Conservation (phyloP, 2,113 vertebrate species). For the Toxotes chatareus region DNA sequence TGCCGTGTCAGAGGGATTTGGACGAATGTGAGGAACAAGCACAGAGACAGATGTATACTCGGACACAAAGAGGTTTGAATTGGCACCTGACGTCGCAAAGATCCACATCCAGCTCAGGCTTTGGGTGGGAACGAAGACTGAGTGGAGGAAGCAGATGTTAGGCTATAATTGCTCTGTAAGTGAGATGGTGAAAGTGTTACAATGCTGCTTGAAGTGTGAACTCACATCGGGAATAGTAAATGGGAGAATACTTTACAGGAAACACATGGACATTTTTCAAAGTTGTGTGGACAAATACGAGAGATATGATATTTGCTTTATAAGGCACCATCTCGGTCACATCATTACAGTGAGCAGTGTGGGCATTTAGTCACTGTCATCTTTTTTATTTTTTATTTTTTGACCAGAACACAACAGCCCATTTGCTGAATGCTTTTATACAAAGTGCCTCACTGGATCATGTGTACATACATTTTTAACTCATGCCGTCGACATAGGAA, state of each 20-base stretch:
- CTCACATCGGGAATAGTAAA: conserved; percentile 9
- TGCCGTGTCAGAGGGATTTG: conserved; percentile 33
- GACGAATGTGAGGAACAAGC: conserved; percentile 37
- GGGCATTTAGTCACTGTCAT: conserved; percentile 29
- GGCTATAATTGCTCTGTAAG: conserved; percentile 44
- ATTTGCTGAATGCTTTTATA: conserved; percentile 61
- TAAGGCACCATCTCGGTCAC: background rate
- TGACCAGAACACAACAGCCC: conserved; percentile 40
- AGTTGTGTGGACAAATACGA: background rate
- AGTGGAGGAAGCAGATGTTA: conserved; percentile 62
- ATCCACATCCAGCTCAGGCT: conserved; percentile 21
- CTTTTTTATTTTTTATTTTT: background rate
- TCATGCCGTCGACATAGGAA: conserved; percentile 5
- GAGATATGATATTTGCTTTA: background rate
- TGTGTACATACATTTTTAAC: conserved; percentile 69
- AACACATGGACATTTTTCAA: background rate
- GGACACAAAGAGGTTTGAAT: conserved; percentile 41
- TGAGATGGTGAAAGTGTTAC: conserved; percentile 51
- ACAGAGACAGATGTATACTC: conserved; percentile 29
- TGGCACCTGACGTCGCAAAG: background rate
- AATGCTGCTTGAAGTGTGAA: conserved; percentile 15
- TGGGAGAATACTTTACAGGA: background rate
- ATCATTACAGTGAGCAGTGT: background rate
- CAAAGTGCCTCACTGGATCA: conserved; percentile 45
- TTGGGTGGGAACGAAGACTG: conserved; percentile 20